phyloP scores from a whole-genome alignment of 2,797 vertebrate species.

The Geotrypetes seraphini region DNA sequence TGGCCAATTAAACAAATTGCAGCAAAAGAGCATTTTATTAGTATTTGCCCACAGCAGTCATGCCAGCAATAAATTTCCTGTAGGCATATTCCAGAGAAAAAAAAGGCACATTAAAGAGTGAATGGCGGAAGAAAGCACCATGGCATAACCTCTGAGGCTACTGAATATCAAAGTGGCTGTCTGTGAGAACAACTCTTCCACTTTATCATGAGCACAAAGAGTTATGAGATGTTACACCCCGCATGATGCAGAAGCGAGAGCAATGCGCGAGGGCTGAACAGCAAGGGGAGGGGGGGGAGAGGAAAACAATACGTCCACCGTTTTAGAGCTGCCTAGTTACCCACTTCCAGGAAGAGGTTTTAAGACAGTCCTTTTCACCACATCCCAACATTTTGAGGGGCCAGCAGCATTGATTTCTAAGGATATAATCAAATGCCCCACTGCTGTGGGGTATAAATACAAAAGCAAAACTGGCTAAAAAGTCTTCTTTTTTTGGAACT shows the following conservation, averaged over 20 bases:
- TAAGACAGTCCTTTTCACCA: too few species aligned
- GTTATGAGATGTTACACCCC: slow-evolving; percentile 50
- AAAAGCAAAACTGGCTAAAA: too few species aligned
- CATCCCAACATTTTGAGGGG: too few species aligned
- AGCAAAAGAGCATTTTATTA: slow-evolving; percentile 89
- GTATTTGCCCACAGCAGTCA: slow-evolving; percentile 75
- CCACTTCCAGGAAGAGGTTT: too few species aligned
- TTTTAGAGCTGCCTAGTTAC: too few species aligned
- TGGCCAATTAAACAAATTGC: slow-evolving; percentile 91
- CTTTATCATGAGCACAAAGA: slow-evolving; percentile 69
- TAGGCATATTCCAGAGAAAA: slow-evolving; percentile 57
- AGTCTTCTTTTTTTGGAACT: too few species aligned
- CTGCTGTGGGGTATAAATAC: too few species aligned
- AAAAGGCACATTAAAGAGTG: slow-evolving; percentile 70
- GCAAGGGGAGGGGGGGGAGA: too few species aligned
- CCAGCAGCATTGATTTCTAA: too few species aligned
- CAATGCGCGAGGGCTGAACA: not conserved
- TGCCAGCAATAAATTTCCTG: slow-evolving; percentile 76
- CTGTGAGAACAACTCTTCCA: slow-evolving; percentile 68
- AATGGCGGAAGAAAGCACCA: slow-evolving; percentile 58
- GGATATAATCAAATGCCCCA: too few species aligned
- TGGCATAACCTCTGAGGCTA: slow-evolving; percentile 61
- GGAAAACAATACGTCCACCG: too few species aligned
- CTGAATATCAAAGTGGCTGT: slow-evolving; percentile 63
- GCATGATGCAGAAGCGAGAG: not conserved